These are phyloP conservation scores for Ganaspis brasiliensis DNA, from an alignment of 2,888 invertebrate genomes.

Conservation along the genomic window DNA sequence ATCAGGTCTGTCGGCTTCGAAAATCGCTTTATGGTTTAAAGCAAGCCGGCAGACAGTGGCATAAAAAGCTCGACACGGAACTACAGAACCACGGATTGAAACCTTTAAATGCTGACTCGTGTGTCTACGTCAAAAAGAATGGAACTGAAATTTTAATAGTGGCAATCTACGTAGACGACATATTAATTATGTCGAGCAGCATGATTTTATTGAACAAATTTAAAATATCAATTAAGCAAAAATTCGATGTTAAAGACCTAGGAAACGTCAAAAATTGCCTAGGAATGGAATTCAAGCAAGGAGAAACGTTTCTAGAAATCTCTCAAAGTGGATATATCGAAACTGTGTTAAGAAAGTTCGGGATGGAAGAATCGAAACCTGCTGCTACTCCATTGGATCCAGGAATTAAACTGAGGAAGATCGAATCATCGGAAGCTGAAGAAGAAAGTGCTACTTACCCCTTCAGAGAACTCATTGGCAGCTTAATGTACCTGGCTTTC, in stretches of 20 bases:
- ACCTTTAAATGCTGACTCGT: not conserved
- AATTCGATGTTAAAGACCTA: not conserved
- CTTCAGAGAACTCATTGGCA: constrained; percentile 35
- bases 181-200: constrained; percentile 38
- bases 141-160: not conserved
- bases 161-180: constrained; percentile 40
- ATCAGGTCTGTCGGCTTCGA: constrained; percentile 42
- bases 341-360: not conserved
- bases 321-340: not conserved
- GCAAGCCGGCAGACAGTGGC: constrained; percentile 14
- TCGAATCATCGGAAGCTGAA: not conserved
- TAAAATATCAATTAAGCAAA: not conserved
- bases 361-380: constrained; percentile 65
- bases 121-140: not conserved
- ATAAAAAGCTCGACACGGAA: not conserved
- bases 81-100: not conserved
- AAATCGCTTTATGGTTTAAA: constrained; percentile 10
- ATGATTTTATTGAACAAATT: constrained; percentile 15
- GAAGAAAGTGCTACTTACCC: not conserved
- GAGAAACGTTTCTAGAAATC: not conserved
- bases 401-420: constrained; percentile 46
- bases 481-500: constrained; percentile 2
- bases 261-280: not conserved
- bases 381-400: constrained; percentile 61
- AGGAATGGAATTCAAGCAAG: not conserved